Base-by-base conservation (phyloP, 2,797 vertebrate species). In the Agapornis canus region DNA sequence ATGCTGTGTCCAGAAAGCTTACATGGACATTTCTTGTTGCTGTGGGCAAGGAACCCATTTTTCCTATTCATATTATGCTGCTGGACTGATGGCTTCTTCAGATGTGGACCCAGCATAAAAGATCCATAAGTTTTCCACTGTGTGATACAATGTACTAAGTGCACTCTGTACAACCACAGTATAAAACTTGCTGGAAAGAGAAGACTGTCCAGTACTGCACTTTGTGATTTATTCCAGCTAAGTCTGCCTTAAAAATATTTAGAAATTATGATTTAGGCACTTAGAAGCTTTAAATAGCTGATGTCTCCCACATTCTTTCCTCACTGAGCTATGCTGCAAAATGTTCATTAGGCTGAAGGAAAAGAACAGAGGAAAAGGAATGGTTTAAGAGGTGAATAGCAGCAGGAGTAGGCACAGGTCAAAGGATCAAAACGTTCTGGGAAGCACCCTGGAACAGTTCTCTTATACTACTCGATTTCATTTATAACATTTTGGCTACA, bases 21-120 rank as follows among this genome's bases (percentile, higher is more conserved):
- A 6, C 17, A 20, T 3, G 11, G 70, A 23, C 1, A 2, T 86
- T 93, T 69, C 56, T 45, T 59, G 18, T 14, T 37, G 11, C 70
- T 13, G 16, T 17, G 23, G 23, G 40, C 27, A 72, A 39, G 54
- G 75, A 79, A 51, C 8, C 5, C 11, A 11, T 84, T 79, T 79
- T 68, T 25, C 29, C 13, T 14, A 13, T 48, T n/a, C 11, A 5
- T 12, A 13, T n/a, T 23, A 1, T 4, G 22, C 60, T 80, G 22
- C 12, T 1, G 1, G 32, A 47, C 32, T 40, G 25, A 20, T 0
- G 0, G 15, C 18, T 72, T 29, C 70, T 47, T 76, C 7, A 31
- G 20, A 8, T 14, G 19, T 5, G 8, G 32, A 52, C 13, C 45
- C 75, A 27, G 19, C 32, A 13, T 4, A 75, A 40, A 69, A 49